These are phyloP conservation scores for Elgaria multicarinata DNA, from an alignment of 2,113 vertebrate genomes.

Conservation along the genomic window DNA sequence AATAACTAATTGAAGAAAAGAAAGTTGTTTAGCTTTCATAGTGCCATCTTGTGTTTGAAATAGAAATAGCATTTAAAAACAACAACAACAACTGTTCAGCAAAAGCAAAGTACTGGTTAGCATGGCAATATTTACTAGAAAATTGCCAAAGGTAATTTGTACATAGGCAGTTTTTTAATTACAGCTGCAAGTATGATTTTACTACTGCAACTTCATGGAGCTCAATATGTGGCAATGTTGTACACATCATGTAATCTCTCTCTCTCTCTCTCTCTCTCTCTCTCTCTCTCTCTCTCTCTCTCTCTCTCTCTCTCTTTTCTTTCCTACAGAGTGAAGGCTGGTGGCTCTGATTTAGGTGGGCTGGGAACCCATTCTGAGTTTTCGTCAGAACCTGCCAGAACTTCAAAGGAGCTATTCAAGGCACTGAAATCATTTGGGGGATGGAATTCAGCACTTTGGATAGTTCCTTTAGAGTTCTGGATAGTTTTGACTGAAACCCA, in stretches of 20 bases:
- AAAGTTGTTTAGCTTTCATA: neutral
- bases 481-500: too few species aligned
- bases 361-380: too few species aligned
- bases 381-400: too few species aligned
- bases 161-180: neutral
- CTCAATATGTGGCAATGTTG: neutral
- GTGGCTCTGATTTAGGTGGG: too few species aligned
- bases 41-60: neutral
- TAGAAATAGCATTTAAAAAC: neutral
- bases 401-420: too few species aligned
- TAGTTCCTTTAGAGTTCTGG: too few species aligned
- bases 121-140: neutral
- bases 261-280: neutral
- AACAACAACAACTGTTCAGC: neutral
- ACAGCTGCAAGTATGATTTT: neutral
- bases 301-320: neutral
- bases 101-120: neutral
- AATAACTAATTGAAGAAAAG: neutral
- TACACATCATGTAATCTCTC: neutral
- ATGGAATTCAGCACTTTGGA: too few species aligned
- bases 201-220: neutral
- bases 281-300: neutral
- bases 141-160: constrained; percentile 1
- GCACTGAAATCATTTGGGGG: too few species aligned
- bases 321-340: too few species aligned